Conservation (phyloP, 2,888 invertebrate genomes). For the Erynnis tages region DNA sequence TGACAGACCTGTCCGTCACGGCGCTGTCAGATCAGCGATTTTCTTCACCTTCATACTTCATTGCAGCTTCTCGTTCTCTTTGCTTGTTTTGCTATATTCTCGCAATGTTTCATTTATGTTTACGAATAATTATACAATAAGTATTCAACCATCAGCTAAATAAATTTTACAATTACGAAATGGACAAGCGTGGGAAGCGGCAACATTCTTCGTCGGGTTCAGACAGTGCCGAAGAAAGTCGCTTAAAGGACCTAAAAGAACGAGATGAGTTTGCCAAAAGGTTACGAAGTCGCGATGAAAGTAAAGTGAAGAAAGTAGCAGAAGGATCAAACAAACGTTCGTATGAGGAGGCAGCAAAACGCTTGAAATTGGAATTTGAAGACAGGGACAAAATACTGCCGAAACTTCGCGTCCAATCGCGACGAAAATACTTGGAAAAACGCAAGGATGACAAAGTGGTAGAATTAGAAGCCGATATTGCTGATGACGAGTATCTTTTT, state of each 20-base stretch:
- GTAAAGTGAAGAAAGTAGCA: conserved; percentile 90
- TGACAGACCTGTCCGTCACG: too few species aligned
- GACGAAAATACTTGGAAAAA: conserved; percentile 96
- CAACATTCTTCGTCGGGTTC: conserved; percentile 80
- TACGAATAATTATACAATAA: too few species aligned
- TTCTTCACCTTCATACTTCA: too few species aligned
- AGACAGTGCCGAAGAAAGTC: conserved; percentile 89
- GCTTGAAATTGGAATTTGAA: conserved; percentile 93
- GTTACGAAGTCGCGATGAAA: conserved; percentile 93
- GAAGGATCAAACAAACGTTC: conserved; percentile 85
- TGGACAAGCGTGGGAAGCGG: conserved; percentile 66
- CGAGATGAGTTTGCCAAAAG: conserved; percentile 96
- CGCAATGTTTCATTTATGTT: too few species aligned
- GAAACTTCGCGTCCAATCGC: conserved; percentile 93
- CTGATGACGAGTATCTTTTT: conserved; percentile 98
- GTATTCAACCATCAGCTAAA: too few species aligned
- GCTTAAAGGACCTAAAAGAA: conserved; percentile 92
- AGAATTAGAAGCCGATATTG: conserved; percentile 96
- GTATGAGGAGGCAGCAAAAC: conserved; percentile 93
- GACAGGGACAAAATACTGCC: conserved; percentile 93
- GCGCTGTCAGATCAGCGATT: too few species aligned
- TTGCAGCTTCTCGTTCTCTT: too few species aligned
- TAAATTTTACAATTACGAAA: conserved; percentile 31
- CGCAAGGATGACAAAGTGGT: conserved; percentile 97
- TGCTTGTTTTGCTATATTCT: too few species aligned